Percentiles rank a stretch among this genome's conserved stretches.
These are phyloP conservation scores for Malthinus flaveolus DNA, from an alignment of 2,888 invertebrate species.

Conservation along the genomic window DNA sequence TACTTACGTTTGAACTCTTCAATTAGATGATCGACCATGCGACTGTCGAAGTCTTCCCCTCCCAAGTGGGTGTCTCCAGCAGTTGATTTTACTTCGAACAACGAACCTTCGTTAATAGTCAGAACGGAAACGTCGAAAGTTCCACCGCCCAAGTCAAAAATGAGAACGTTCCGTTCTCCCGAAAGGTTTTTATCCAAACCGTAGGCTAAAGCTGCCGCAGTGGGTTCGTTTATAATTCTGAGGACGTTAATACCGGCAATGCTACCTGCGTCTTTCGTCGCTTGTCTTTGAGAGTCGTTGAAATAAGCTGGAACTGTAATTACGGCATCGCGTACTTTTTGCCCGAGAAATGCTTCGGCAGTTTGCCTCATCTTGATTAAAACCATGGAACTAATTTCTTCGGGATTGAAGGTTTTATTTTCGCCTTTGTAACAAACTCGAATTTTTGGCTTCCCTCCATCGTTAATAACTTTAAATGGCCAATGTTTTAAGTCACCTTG, in stretches of 20 bases:
- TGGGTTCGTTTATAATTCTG: conserved; percentile 82
- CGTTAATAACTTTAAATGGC: conserved; percentile 76
- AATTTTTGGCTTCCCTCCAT: conserved; percentile 69
- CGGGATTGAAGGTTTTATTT: conserved; percentile 66
- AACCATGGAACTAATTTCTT: conserved; percentile 73
- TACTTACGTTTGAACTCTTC: conserved; percentile 61
- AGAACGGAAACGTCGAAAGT: conserved; percentile 85
- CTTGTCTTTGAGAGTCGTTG: conserved; percentile 75
- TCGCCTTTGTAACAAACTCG: conserved; percentile 69
- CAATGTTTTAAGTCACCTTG: conserved; percentile 82
- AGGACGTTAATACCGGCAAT: conserved; percentile 75
- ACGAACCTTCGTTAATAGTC: conserved; percentile 76
- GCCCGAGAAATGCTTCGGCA: conserved; percentile 73
- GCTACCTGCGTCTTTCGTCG: conserved; percentile 82
- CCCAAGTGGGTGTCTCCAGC: conserved; percentile 85
- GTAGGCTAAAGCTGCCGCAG: conserved; percentile 74
- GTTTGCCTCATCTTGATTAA: conserved; percentile 67
- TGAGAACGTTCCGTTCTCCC: conserved; percentile 66
- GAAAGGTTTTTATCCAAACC: conserved; percentile 70
- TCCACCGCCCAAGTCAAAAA: conserved; percentile 66
- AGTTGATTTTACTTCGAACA: conserved; percentile 80
- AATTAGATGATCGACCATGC: conserved; percentile 61
- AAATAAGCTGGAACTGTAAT: conserved; percentile 76
- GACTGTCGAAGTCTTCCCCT: conserved; percentile 69
- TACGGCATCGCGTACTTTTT: conserved; percentile 69